Evolutionary conservation across 2,888 invertebrate genomes (phyloP), one percentile per base, ranked within the genome.

Genomic region (Torymus tubicola): DNA sequence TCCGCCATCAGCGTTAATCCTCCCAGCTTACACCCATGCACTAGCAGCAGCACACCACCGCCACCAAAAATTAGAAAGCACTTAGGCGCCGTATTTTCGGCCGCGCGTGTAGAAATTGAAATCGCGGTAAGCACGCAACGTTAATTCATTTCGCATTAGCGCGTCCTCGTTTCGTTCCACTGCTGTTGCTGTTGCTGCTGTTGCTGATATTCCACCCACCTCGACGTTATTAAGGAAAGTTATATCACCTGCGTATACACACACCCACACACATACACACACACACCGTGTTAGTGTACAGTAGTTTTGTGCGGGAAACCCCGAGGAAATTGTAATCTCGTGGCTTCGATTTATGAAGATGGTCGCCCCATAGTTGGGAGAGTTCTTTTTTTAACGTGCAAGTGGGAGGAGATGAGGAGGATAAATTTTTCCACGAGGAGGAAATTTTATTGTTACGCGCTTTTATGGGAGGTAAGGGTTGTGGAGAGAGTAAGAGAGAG

Each of bases 141-240:
- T 31, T 74, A 74, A 83, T 84, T 81, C 77, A 81, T 82, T 83
- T 82, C 75, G 71, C 82, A 76, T 84, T 84, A 84, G 79, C 77
- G 80, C 70, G 67, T 58, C 65, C 52, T 53, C 61, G 74, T 79
- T 63, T 50, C 58, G 58, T 21, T 21, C 60, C 24, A 78, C 60
- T 57, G 10, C 21, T 21, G 42, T 8, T 42, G 42, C 42, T 5
- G 42, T 8, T 31, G 42, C 42, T 42, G 42, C 42, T 5, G 42
- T 8, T 31, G 5, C 31, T 31, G 31, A 3, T 42, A 42, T 8
- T 42, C 42, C 52, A 24, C 55, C 63, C 58, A 68, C 73, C 74
- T 83, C 84, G 84, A 84, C 78, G 79, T 81, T 83, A 84, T 83
- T 83, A 83, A 81, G 64, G 80, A 69, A 81, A 79, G 65, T 75